Base-by-base conservation (phyloP, 2,888 invertebrate genomes). In the Anoncus sp. region DNA sequence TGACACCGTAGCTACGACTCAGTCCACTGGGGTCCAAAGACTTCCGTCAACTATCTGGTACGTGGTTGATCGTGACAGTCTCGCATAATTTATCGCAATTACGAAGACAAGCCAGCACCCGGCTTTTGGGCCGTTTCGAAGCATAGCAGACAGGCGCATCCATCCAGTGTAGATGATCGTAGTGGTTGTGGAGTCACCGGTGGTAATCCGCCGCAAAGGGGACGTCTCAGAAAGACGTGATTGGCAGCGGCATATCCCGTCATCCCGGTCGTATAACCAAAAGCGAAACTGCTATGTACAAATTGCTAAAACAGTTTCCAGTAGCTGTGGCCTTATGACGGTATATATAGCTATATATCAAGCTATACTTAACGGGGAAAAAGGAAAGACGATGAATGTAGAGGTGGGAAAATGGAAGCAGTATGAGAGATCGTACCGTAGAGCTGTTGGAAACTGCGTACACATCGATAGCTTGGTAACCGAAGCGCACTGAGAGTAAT, bases 401-500 rank as follows among this genome's bases (percentile, higher is more conserved):
- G 14, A 16, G 43, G 60, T 35, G 31, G 49, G 20, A 55, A 71
- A 40, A 79, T 80, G 81, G 82, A 81, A 47, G 40, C 22, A 16
- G 45, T 10, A 14, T 16, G 27, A 62, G 35, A 47, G 38, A 47
- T 20, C 3, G 55, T 16, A 49, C 20, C 16, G 49, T 14, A 53
- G 57, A 55, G 57, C 45, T 24, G 51, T 53, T 53, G 73, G 31
- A 51, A 69, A 67, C 67, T 63, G 57, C 49, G 59, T 62, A 82
- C 82, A 82, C 74, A 81, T 65, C 62, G 66, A 59, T 67, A 67
- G 79, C 78, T 80, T 81, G 80, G 81, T 82, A 85, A 81, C 82
- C 82, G 83, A 80, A 85, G 84, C 82, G 82, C 82, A 80, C 65
- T 75, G 67, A 80, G 83, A 82, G 83, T 86, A 87, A 86, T 87